Percentiles rank a stretch among this genome's conserved stretches.
Evolutionary conservation across 2,888 invertebrate species (phyloP).

Genomic region (Trachelus tabidus): DNA sequence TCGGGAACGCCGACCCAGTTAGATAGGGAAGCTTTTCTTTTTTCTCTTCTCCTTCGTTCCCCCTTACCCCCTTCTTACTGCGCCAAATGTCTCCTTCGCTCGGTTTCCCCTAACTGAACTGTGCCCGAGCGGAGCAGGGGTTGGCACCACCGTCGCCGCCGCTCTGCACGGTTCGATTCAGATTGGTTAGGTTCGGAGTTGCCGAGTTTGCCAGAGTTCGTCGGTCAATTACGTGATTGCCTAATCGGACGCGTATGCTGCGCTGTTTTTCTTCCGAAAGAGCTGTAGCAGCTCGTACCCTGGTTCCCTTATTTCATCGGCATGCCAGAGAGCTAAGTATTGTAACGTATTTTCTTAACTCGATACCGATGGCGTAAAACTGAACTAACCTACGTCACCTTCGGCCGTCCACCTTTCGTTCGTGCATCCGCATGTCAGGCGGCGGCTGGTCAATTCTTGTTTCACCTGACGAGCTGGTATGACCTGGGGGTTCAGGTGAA

Average conservation of each 20-base stretch:
- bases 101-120: background rate
- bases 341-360: too few species aligned
- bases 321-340: background rate
- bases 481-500: too few species aligned
- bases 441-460: too few species aligned
- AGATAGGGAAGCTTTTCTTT: background rate
- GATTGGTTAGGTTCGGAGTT: background rate
- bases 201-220: constrained; percentile 11
- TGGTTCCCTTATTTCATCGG: background rate
- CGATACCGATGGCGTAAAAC: too few species aligned
- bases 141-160: background rate
- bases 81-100: background rate
- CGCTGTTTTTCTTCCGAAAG: background rate
- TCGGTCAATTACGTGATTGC: constrained; percentile 23
- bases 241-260: constrained; percentile 4
- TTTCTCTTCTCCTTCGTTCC: background rate
- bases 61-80: background rate
- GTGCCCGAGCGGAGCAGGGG: background rate
- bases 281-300: background rate
- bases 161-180: background rate
- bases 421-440: too few species aligned
- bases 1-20: background rate
- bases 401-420: too few species aligned
- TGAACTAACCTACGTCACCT: too few species aligned
- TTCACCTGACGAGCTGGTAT: too few species aligned